Conservation (phyloP, 2,797 vertebrate genomes). For the Crenuchus spilurus region DNA sequence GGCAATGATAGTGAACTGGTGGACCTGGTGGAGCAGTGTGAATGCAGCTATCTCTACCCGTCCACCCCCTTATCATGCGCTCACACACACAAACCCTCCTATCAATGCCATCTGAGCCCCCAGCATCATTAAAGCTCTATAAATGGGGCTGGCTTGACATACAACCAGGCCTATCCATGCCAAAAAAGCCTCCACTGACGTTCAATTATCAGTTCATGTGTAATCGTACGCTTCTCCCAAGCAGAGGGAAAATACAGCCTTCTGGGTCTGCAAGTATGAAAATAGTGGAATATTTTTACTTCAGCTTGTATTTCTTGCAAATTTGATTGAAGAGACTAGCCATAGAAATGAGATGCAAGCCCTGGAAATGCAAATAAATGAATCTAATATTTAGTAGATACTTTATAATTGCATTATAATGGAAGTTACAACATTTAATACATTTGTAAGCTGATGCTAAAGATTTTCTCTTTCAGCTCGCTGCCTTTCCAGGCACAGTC, state of each 20-base stretch:
- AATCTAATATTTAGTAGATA: no score
- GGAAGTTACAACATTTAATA: neutral
- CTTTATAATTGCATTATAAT: constrained; percentile 1
- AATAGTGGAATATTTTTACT: neutral
- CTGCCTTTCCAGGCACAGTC: constrained; percentile 10
- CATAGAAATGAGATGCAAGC: neutral
- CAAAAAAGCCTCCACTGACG: constrained; percentile 52
- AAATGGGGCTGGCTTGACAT: constrained; percentile 61
- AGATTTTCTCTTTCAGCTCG: constrained; percentile 7
- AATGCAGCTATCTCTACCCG: constrained; percentile 25
- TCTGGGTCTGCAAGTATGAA: constrained; percentile 14
- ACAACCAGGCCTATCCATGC: constrained; percentile 61
- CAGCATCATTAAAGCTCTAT: constrained; percentile 68
- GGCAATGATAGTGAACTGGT: constrained; percentile 56
- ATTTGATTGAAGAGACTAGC: neutral
- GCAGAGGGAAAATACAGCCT: constrained; percentile 42
- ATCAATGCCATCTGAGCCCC: constrained; percentile 76
- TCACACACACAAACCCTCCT: constrained; percentile 70
- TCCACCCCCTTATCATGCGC: constrained; percentile 73
- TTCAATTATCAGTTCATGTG: constrained; percentile 57
- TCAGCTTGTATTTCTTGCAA: neutral
- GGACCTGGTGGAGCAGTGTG: constrained; percentile 47
- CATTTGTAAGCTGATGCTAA: constrained; percentile 3
- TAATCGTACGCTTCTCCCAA: constrained; percentile 46
- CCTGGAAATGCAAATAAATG: neutral